Evolutionary conservation across 2,113 vertebrate genomes (phyloP).

Genomic region (Heterochromis multidens): DNA sequence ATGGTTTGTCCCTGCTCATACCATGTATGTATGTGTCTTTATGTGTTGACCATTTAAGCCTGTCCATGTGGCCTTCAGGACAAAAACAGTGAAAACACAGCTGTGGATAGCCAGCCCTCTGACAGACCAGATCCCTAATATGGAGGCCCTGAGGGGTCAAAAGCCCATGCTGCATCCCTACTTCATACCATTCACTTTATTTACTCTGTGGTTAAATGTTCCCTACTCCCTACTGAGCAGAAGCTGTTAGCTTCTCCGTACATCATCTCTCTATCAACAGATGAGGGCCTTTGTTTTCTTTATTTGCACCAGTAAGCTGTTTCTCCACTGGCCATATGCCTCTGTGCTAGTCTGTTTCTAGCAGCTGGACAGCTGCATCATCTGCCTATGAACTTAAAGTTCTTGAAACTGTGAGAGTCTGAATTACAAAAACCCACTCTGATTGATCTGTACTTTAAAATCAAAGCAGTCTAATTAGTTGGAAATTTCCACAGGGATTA

Average conservation of each 20-base stretch:
- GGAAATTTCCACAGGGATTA: neutral
- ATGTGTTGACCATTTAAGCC: constrained; percentile 26
- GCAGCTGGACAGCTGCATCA: constrained; percentile 38
- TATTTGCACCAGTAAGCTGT: constrained; percentile 61
- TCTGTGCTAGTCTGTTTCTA: constrained; percentile 41
- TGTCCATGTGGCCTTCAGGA: constrained; percentile 54
- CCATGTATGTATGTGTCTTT: neutral
- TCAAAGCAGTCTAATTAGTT: neutral
- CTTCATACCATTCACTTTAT: constrained; percentile 56
- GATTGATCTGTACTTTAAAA: neutral
- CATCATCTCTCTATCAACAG: constrained; percentile 34
- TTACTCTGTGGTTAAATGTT: constrained; percentile 59
- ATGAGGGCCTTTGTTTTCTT: constrained; percentile 60
- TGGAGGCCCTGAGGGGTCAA: constrained; percentile 43
- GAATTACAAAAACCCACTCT: neutral
- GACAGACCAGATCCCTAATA: constrained; percentile 26
- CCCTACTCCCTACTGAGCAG: constrained; percentile 6
- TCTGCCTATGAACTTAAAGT: neutral
- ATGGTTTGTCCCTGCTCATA: neutral
- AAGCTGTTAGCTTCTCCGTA: constrained; percentile 38
- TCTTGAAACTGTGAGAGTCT: neutral
- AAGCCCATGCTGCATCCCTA: constrained; percentile 26
- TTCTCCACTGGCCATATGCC: constrained; percentile 35
- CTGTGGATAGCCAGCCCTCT: constrained; percentile 57
- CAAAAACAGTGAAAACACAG: constrained; percentile 74